phyloP scores from a whole-genome alignment of 2,888 invertebrate genomes.

The Alloplasta piceator region DNA sequence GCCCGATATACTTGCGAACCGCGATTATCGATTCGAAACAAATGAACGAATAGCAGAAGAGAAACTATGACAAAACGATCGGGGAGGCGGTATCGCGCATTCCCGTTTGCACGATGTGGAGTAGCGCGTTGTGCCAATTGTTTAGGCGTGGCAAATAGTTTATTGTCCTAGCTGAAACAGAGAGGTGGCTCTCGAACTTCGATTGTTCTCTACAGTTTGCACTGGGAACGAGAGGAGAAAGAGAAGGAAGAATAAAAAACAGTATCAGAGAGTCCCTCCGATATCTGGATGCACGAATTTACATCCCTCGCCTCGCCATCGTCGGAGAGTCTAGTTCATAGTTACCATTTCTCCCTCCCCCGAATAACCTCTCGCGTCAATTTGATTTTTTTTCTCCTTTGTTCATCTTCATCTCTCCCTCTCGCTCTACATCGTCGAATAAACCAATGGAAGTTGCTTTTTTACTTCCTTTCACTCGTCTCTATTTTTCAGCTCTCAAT shows the following conservation, averaged over 20 bases:
- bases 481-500: conserved; percentile 17
- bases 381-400: conserved; percentile 19
- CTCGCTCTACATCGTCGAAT: background rate
- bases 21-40: conserved; percentile 59
- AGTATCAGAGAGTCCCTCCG: conserved; percentile 5
- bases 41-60: conserved; percentile 31
- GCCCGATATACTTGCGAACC: conserved; percentile 38
- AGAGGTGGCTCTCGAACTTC: conserved; percentile 58
- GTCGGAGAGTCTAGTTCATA: conserved; percentile 40
- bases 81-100: conserved; percentile 3
- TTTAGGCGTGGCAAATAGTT: conserved; percentile 70
- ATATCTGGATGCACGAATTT: conserved; percentile 17
- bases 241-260: conserved; percentile 21
- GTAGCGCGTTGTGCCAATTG: conserved; percentile 63
- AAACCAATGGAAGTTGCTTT: background rate
- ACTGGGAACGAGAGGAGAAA: background rate
- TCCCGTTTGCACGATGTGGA: conserved; percentile 25
- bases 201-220: conserved; percentile 52
- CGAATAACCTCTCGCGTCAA: conserved; percentile 34
- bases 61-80: conserved; percentile 35
- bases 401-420: conserved; percentile 3
- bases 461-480: conserved; percentile 2
- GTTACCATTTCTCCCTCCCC: conserved; percentile 4
- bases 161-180: conserved; percentile 65
- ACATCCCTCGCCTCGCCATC: background rate